phyloP scores from a whole-genome alignment of 2,113 vertebrate species.

The Phocoena phocoena region DNA sequence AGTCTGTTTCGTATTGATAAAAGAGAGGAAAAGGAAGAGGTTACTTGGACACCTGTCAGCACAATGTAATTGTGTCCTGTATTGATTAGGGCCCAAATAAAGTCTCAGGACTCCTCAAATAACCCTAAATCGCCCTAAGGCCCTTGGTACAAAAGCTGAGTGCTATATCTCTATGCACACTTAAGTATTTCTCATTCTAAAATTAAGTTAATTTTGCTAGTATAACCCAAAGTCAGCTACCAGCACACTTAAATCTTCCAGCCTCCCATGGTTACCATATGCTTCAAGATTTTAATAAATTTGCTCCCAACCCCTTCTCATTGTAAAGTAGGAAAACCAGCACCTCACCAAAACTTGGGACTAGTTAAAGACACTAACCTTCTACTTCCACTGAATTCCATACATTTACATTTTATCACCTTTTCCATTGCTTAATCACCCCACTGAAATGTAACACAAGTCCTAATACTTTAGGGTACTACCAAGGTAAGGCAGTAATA shows the following conservation, averaged over 20 bases:
- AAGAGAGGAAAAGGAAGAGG: neutral
- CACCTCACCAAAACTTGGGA: neutral
- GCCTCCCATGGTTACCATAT: neutral
- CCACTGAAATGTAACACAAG: neutral
- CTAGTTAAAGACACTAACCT: neutral
- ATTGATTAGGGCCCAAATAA: neutral
- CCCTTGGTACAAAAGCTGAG: neutral
- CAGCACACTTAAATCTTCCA: neutral
- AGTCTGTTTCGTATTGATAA: neutral
- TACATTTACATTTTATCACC: neutral
- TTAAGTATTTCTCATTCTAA: neutral
- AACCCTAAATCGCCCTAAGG: neutral
- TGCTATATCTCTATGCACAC: neutral
- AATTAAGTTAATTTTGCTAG: neutral
- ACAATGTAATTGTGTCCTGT: neutral
- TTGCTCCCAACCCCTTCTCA: neutral
- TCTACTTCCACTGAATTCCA: neutral
- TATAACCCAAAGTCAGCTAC: neutral
- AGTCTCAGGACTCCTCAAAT: neutral
- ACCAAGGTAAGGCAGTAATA: neutral
- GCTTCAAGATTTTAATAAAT: neutral
- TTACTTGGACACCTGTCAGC: neutral
- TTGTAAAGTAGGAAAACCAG: neutral
- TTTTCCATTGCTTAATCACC: neutral
- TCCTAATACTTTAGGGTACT: neutral